phyloP scores from a whole-genome alignment of 2,888 invertebrate species.

The Busseola fusca region DNA sequence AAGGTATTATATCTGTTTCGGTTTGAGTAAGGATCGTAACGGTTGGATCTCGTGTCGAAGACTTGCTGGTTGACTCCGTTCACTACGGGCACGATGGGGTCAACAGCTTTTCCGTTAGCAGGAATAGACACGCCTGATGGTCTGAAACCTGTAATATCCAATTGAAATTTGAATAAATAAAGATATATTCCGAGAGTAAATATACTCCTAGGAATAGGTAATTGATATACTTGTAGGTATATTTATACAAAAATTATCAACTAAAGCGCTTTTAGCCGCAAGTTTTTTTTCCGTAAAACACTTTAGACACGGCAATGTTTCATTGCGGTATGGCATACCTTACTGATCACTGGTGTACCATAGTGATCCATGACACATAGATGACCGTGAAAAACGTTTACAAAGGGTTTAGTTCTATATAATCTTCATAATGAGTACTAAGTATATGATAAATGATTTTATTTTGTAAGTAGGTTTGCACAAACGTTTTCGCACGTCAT shows the following conservation, averaged over 20 bases:
- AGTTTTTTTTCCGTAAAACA: no score
- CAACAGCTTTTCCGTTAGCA: conserved; percentile 87
- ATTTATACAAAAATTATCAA: neutral
- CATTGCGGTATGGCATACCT: neutral
- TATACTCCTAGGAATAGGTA: neutral
- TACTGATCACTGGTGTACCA: no score
- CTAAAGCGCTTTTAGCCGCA: neutral
- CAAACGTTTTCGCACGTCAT: no score
- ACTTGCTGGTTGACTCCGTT: conserved; percentile 68
- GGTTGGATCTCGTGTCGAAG: conserved; percentile 69
- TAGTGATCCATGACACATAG: no score
- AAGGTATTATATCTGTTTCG: conserved; percentile 63
- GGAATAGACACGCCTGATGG: conserved; percentile 91
- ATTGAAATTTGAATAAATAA: neutral
- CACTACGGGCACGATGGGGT: conserved; percentile 63
- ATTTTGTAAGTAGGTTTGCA: no score
- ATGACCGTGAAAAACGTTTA: no score
- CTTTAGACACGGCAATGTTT: neutral
- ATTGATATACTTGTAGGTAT: neutral
- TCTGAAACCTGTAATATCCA: conserved; percentile 83
- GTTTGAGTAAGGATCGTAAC: conserved; percentile 69
- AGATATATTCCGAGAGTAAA: neutral
- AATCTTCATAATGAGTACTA: neutral
- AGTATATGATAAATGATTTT: no score
- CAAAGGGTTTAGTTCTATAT: no score